Conservation (phyloP, 1,140 invertebrate genomes). For the Drosophila willistoni region DNA sequence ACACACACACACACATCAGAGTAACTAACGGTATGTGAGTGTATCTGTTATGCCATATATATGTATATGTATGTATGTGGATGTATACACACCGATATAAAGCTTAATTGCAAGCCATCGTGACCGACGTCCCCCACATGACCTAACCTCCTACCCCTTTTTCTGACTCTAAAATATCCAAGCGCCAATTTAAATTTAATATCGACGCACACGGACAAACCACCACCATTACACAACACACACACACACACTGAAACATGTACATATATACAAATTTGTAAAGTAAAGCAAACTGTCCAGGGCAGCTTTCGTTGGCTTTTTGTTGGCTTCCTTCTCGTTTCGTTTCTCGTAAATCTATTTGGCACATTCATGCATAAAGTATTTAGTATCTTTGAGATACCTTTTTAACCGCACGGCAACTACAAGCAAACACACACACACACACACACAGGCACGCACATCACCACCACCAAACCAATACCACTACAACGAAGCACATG, state of each 20-base stretch:
- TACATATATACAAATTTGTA: conserved; percentile 24
- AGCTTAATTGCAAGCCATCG: conserved; percentile 73
- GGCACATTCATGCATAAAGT: conserved; percentile 81
- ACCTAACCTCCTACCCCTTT: conserved; percentile 18
- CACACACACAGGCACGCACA: conserved; percentile 36
- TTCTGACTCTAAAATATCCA: conserved; percentile 69
- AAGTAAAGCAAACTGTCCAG: conserved; percentile 28
- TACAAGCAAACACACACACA: conserved; percentile 74
- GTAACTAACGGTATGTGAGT: conserved; percentile 50
- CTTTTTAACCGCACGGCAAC: conserved; percentile 79
- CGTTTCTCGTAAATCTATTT: conserved; percentile 76
- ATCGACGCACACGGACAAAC: conserved; percentile 66
- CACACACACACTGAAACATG: conserved; percentile 28
- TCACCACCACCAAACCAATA: conserved; percentile 21
- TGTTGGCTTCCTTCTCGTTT: background rate
- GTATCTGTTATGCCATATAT: conserved; percentile 11
- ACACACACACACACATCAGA: conserved; percentile 5
- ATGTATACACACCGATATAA: conserved; percentile 32
- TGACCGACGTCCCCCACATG: conserved; percentile 52
- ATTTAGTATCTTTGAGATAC: conserved; percentile 81
- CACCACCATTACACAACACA: conserved; percentile 45
- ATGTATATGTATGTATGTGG: conserved; percentile 8
- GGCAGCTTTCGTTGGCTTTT: conserved; percentile 33
- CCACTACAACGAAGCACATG: conserved; percentile 9
- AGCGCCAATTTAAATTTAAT: conserved; percentile 82